These are phyloP conservation scores for Botia kubotai DNA, from an alignment of 2,797 vertebrate species.

Conservation along the genomic window DNA sequence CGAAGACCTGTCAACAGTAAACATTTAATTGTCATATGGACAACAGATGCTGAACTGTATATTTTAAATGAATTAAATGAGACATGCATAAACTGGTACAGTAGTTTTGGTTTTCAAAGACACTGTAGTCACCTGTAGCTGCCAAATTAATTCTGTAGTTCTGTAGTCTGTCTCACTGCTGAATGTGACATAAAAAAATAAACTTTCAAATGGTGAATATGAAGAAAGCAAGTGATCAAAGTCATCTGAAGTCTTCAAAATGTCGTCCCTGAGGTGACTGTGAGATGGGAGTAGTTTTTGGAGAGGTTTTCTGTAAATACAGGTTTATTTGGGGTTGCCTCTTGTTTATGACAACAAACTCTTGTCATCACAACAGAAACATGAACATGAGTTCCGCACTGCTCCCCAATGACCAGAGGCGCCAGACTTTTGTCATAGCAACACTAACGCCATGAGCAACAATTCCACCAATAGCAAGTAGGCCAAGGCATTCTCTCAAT, in stretches of 20 bases:
- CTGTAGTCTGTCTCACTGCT: not conserved
- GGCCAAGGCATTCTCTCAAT: constrained; percentile 54
- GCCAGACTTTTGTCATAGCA: constrained; percentile 69
- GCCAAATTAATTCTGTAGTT: not conserved
- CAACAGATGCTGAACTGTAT: not conserved
- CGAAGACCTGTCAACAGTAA: constrained; percentile 84
- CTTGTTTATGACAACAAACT: constrained; percentile 65
- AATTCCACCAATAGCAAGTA: constrained; percentile 57
- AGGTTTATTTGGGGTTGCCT: constrained; percentile 58
- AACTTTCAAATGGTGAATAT: too few relatives aligned
- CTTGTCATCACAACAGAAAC: constrained; percentile 71
- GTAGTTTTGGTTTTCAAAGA: not conserved
- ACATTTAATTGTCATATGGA: not conserved
- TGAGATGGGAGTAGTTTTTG: constrained; percentile 2
- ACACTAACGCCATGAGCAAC: constrained; percentile 62
- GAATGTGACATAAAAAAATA: too few relatives aligned
- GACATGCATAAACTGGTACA: not conserved
- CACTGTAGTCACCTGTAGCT: not conserved
- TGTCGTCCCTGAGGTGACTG: constrained; percentile 33
- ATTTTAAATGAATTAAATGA: not conserved
- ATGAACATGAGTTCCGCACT: constrained; percentile 53
- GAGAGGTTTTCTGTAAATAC: constrained; percentile 57
- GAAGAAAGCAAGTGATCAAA: not conserved
- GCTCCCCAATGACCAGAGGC: constrained; percentile 54
- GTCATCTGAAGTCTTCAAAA: constrained; percentile 5